These are phyloP conservation scores for Heliconius ethilla DNA, from an alignment of 2,888 invertebrate genomes.

Conservation along the genomic window DNA sequence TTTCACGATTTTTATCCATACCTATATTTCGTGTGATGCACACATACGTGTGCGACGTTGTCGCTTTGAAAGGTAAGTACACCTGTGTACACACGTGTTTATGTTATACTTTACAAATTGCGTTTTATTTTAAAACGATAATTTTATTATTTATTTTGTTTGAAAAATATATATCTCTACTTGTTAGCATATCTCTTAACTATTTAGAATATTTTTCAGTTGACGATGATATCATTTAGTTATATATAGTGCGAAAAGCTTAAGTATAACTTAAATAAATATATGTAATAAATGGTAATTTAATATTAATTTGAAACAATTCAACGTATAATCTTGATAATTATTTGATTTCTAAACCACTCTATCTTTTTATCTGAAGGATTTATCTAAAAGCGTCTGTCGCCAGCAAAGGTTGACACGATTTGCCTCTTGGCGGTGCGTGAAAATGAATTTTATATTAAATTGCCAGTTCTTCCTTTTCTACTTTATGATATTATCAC, in stretches of 20 bases:
- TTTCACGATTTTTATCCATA: too few relatives aligned
- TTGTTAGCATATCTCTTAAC: neutral
- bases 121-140: too few relatives aligned
- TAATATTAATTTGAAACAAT: neutral
- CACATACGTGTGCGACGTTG: too few relatives aligned
- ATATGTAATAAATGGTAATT: neutral
- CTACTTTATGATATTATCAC: constrained; percentile 9
- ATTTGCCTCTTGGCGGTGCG: constrained; percentile 34
- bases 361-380: constrained; percentile 3
- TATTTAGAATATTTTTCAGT: neutral
- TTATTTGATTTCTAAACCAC: constrained; percentile 10
- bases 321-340: constrained; percentile 15
- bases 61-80: too few relatives aligned
- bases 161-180: too few relatives aligned
- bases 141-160: too few relatives aligned
- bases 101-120: too few relatives aligned
- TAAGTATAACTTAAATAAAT: neutral
- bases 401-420: constrained; percentile 25
- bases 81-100: too few relatives aligned
- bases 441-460: constrained; percentile 37
- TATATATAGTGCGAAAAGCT: too few relatives aligned
- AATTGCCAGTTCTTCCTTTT: constrained; percentile 22
- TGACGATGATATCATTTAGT: too few relatives aligned
- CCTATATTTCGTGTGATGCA: too few relatives aligned
- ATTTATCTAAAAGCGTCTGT: constrained; percentile 7